These are phyloP conservation scores for Neoniphon sammara DNA, from an alignment of 2,797 vertebrate species.

Conservation along the genomic window DNA sequence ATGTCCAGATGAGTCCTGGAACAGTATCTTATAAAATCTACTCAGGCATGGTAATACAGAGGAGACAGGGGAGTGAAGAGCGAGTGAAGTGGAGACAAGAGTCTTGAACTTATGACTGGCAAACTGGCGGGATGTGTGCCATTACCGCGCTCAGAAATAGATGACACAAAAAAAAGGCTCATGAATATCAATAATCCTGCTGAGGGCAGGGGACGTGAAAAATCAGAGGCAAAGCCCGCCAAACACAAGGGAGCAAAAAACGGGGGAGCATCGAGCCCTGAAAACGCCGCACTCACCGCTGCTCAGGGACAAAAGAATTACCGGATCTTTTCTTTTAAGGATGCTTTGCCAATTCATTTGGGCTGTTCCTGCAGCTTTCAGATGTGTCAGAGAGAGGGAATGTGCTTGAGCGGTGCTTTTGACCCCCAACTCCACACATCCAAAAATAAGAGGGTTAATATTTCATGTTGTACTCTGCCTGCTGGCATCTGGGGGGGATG, in stretches of 20 bases:
- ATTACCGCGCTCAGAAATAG: neutral
- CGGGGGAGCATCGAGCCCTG: conserved; percentile 3
- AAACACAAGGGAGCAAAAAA: conserved; percentile 1
- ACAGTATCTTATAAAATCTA: conserved; percentile 27
- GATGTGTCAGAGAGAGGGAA: neutral
- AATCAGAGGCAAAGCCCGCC: conserved; percentile 14
- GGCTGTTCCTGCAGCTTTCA: neutral
- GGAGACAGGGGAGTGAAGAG: conserved; percentile 20
- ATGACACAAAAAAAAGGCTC: neutral
- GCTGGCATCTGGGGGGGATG: neutral
- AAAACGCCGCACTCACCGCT: neutral
- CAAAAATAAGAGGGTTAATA: conserved; percentile 8
- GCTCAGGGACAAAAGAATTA: neutral
- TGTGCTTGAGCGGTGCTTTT: neutral
- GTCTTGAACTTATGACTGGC: conserved; percentile 3
- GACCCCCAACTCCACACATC: neutral
- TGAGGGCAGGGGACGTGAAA: neutral
- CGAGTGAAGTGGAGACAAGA: conserved; percentile 1
- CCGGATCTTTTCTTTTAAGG: neutral
- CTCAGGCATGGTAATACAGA: conserved; percentile 23
- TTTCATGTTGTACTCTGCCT: neutral
- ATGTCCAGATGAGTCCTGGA: conserved; percentile 3
- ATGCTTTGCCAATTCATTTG: neutral
- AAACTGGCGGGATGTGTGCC: neutral
- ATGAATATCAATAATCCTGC: neutral